Percentiles rank a stretch among this genome's conserved stretches.
Conservation (phyloP, 1,140 invertebrate species). For the Brachionus manjavacas region DNA sequence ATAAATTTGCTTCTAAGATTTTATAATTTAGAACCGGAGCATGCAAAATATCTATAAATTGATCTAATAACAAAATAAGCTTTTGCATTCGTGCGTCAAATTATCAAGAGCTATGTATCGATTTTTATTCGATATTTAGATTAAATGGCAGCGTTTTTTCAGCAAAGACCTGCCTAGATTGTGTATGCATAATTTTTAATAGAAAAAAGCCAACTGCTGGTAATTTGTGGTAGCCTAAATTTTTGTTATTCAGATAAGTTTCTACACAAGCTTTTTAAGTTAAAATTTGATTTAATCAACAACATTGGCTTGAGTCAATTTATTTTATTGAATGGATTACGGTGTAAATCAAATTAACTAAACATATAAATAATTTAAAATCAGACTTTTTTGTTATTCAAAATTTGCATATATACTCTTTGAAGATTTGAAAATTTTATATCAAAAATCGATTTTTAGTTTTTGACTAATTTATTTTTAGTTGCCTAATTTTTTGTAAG, state of each 20-base stretch:
- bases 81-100: background rate
- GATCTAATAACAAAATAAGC: background rate
- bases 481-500: background rate
- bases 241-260: background rate
- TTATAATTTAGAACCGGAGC: too few relatives aligned
- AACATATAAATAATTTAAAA: background rate
- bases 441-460: background rate
- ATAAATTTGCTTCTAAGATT: too few relatives aligned
- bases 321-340: background rate
- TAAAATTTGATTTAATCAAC: too few relatives aligned
- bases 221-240: background rate
- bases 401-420: background rate
- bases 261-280: background rate
- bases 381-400: background rate
- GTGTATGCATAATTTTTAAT: too few relatives aligned
- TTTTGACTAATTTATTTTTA: background rate
- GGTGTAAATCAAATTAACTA: background rate
- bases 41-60: too few relatives aligned
- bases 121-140: background rate
- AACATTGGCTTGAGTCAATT: background rate
- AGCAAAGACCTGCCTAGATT: background rate
- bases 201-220: background rate
- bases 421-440: too few relatives aligned
- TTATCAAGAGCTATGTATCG: background rate
- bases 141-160: background rate